Conservation (phyloP, 2,797 vertebrate species). For the Siniperca undulata region DNA sequence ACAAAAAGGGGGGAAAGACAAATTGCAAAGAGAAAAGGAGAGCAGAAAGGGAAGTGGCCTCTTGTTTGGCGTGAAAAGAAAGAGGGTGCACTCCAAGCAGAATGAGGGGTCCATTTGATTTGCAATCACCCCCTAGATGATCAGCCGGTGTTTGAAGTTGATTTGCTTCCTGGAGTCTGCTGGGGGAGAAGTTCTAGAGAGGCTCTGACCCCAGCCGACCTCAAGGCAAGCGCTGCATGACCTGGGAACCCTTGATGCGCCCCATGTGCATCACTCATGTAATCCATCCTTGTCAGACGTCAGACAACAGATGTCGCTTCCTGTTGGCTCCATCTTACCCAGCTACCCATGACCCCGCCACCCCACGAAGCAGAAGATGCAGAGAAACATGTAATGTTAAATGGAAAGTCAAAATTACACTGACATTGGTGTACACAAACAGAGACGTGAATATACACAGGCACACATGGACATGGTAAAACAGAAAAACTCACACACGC, state of each 20-base stretch:
- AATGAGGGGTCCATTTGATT: slow-evolving; percentile 73
- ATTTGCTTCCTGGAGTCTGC: slow-evolving; percentile 76
- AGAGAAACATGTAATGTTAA: slow-evolving; percentile 1
- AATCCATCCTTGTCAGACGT: slow-evolving; percentile 79
- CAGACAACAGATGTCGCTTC: slow-evolving; percentile 85
- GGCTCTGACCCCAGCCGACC: slow-evolving; percentile 70
- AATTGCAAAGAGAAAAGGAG: slow-evolving; percentile 47
- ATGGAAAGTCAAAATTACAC: slow-evolving; percentile 1
- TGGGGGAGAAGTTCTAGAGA: slow-evolving; percentile 58
- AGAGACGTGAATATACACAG: background rate
- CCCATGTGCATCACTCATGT: slow-evolving; percentile 78
- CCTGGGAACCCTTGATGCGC: slow-evolving; percentile 68
- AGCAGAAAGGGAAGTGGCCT: slow-evolving; percentile 62
- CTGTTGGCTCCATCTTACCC: slow-evolving; percentile 67
- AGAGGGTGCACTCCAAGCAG: slow-evolving; percentile 35
- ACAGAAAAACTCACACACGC: background rate
- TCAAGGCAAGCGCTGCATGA: slow-evolving; percentile 67
- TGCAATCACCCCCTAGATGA: slow-evolving; percentile 69
- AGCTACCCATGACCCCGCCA: slow-evolving; percentile 56
- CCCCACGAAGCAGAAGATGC: background rate
- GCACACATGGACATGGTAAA: background rate
- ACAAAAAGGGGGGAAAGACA: slow-evolving; percentile 16
- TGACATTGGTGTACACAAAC: background rate
- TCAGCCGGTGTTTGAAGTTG: slow-evolving; percentile 72
- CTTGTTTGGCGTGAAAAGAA: slow-evolving; percentile 53